Evolutionary conservation across 2,888 invertebrate genomes (phyloP), one percentile per base, ranked within the genome.

Genomic region (Clivina fossor): DNA sequence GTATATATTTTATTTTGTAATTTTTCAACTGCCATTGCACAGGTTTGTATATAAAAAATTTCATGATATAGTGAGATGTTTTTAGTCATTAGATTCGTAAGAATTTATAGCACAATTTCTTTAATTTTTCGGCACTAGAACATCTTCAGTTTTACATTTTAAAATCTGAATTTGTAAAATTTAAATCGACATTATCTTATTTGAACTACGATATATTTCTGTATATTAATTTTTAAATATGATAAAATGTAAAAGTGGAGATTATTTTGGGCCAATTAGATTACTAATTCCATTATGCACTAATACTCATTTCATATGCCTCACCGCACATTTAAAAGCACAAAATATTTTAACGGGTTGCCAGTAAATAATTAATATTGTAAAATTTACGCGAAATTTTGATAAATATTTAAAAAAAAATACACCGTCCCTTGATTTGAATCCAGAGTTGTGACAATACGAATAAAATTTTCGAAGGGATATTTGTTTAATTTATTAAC

Each of bases 31-130:
- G 54, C 54, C 54, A 54, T 19, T 20, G 44, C 54, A 40, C 40
- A 11, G 54, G 54, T 46, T 54, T 54, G 54, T 54, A 54, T 38
- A 54, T 54, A 54, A 54, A n/a, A n/a, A 49, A 37, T 38, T 54
- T 54, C 54, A 54, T 54, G 54, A 46, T 44, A 46, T 46, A 54
- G 54, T 54, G 54, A 54, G 54, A 54, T 54, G 38, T 46, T 44
- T n/a, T 33, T 54, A 54, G 54, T 54, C 54, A 54, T 28, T 54
- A 54, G 54, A 33, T 24, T 40, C 19, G 13, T 40, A 40, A 40
- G 40, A 13, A 30, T 13, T 46, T 20, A 24, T 28, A 43, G 51
- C 51, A 51, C 51, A 51, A 51, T 51, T 41, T 30, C 28, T 22
- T 49, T 37, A 13, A 19, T 37, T 20, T 40, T 13, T 9, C 2